Conservation (phyloP, 2,113 vertebrate species). For the Planiliza haematocheilus region DNA sequence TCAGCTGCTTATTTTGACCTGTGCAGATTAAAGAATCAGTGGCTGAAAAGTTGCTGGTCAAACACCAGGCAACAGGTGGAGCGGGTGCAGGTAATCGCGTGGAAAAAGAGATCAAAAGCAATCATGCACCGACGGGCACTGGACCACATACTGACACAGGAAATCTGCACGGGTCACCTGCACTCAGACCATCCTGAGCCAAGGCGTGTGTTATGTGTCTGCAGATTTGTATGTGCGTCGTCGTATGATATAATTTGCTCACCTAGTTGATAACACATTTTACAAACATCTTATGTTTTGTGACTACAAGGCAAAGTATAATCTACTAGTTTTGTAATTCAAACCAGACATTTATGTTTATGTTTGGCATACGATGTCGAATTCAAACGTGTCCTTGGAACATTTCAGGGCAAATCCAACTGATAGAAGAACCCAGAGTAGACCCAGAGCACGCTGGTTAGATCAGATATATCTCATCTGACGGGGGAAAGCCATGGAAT, state of each 20-base stretch:
- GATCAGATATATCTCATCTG: not conserved
- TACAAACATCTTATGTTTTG: no score
- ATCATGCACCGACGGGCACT: conserved; percentile 4
- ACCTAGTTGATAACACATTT: no score
- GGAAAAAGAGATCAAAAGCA: conserved; percentile 45
- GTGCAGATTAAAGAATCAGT: not conserved
- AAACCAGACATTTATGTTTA: no score
- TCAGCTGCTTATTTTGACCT: not conserved
- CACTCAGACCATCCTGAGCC: not conserved
- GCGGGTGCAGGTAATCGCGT: conserved; percentile 18
- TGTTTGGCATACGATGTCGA: no score
- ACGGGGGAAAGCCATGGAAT: not conserved
- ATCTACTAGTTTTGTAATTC: no score
- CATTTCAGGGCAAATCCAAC: not conserved
- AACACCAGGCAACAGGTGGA: conserved; percentile 12
- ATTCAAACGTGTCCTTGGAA: not conserved
- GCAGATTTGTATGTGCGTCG: not conserved
- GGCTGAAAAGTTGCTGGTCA: not conserved
- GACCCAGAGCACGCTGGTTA: not conserved
- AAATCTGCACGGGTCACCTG: conserved; percentile 16
- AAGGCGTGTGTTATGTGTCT: not conserved
- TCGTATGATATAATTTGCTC: not conserved
- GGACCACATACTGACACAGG: conserved; percentile 18
- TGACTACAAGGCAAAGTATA: no score
- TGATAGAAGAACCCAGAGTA: not conserved